Conservation (phyloP, 2,888 invertebrate species). For the Athalia cordata region DNA sequence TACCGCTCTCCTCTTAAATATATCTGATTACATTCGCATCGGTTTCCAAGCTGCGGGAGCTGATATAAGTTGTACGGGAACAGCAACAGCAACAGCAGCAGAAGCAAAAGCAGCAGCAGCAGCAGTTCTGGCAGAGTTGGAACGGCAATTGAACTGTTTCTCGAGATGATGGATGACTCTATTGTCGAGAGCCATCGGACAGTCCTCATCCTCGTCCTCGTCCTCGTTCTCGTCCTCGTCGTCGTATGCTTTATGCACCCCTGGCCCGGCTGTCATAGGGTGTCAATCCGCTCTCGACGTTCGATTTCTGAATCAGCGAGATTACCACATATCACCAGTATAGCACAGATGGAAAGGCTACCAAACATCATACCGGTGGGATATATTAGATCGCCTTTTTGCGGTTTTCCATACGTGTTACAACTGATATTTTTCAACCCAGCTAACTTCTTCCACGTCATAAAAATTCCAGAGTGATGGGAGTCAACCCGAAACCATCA, state of each 20-base stretch:
- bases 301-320: conserved; percentile 32
- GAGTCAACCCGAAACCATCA: conserved; percentile 31
- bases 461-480: conserved; percentile 14
- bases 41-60: conserved; percentile 9
- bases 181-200: conserved; percentile 66
- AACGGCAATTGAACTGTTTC: conserved; percentile 69
- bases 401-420: no score
- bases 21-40: conserved; percentile 45
- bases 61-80: no score
- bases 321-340: no score
- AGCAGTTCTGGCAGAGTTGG: conserved; percentile 57
- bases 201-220: conserved; percentile 36
- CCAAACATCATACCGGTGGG: no score
- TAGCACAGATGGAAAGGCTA: no score
- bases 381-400: no score
- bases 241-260: conserved; percentile 27
- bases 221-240: conserved; percentile 19
- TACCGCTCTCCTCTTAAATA: conserved; percentile 8
- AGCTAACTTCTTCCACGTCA: neutral
- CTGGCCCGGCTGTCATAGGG: conserved; percentile 26
- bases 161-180: conserved; percentile 73
- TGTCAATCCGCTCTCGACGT: conserved; percentile 33
- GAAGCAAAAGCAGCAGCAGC: conserved; percentile 37
- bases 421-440: no score
- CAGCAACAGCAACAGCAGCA: no score